A percentile compares a stretch with the other conserved stretches of the same genome.
Conservation (phyloP, 2,113 vertebrate genomes). For the Trogon melanurus region DNA sequence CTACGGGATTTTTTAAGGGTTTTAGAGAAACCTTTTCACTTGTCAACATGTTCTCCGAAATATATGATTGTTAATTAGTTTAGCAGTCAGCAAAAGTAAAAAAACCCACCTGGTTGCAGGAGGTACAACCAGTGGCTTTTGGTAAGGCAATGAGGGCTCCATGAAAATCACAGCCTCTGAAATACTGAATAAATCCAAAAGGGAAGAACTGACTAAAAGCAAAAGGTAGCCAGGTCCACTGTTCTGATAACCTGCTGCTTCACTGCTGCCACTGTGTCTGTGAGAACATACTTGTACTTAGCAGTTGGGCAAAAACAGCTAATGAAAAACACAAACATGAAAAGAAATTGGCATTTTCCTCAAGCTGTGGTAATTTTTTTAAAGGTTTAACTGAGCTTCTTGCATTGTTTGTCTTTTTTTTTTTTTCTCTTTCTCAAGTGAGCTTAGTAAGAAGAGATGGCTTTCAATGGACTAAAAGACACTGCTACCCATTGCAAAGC, state of each 20-base stretch:
- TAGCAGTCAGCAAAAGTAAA: background rate
- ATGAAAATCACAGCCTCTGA: background rate
- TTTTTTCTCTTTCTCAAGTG: background rate
- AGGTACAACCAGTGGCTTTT: background rate
- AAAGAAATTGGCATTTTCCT: background rate
- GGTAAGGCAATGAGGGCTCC: background rate
- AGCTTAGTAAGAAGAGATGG: background rate
- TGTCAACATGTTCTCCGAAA: background rate
- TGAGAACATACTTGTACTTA: background rate
- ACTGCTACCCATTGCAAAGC: background rate
- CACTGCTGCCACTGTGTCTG: accelerated
- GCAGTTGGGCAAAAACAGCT: background rate
- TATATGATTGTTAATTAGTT: background rate
- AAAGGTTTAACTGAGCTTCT: background rate
- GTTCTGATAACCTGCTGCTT: background rate
- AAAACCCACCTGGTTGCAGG: background rate
- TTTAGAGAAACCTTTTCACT: slow-evolving; percentile 25
- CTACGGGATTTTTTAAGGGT: background rate
- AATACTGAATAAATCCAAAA: background rate
- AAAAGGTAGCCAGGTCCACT: background rate
- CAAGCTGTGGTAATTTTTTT: background rate
- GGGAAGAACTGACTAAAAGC: background rate
- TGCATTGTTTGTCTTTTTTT: background rate
- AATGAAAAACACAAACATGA: background rate
- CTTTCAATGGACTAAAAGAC: background rate